phyloP scores from a whole-genome alignment of 2,888 invertebrate genomes.

The Lepas anatifera region DNA sequence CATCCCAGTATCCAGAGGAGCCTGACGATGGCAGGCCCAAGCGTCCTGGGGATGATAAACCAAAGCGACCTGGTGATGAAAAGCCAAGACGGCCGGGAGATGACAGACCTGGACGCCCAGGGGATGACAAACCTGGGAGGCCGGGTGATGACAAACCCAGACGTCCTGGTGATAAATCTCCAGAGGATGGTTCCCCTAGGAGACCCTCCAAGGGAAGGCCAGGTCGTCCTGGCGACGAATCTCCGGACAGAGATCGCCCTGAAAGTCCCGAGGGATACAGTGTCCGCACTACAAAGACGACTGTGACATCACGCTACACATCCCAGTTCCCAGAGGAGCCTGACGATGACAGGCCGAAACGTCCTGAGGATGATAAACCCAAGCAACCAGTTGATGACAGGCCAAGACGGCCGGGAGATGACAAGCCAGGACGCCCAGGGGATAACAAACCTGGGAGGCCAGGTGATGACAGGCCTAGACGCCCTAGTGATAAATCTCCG shows the following conservation, averaged over 20 bases:
- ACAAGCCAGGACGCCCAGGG: neutral
- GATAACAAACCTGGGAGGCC: neutral
- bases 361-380: neutral
- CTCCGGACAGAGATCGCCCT: neutral
- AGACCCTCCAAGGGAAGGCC: neutral
- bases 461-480: neutral
- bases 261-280: neutral
- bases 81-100: neutral
- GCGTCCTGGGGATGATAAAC: neutral
- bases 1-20: no score
- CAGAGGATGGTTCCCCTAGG: neutral
- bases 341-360: no score
- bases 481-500: neutral
- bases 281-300: neutral
- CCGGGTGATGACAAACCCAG: neutral
- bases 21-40: no score
- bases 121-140: neutral
- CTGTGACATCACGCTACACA: neutral
- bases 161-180: neutral
- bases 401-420: neutral
- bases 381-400: neutral
- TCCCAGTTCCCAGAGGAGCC: neutral
- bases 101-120: neutral
- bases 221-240: neutral
- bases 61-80: neutral